Base-by-base conservation (phyloP, 1,140 invertebrate species). In the Pseudomyrmex dendroicus region DNA sequence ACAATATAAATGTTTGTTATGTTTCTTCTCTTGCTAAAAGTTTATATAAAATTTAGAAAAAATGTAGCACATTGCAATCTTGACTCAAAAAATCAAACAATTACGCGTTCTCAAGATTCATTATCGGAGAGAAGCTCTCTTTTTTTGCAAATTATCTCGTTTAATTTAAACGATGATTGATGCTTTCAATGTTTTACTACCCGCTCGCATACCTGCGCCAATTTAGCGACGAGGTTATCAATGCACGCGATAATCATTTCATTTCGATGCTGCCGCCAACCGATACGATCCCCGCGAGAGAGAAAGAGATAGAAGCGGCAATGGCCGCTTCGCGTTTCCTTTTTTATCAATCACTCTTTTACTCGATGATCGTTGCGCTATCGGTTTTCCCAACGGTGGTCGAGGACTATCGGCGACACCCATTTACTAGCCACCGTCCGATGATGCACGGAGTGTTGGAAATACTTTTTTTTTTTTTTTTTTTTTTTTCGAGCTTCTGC, bases 291-390 rank as follows among this genome's bases (percentile, higher is more conserved):
- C 82, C 85, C 74, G 20, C 22, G 73, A 61, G 85, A 82, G 44
- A 70, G 54, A 2, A 0, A 25, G 25, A 25, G 25, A 25, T 2
- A 25, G 25, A 25, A 35, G 70, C 56, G 44, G 59, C 74, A 35
- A 68, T 52, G 62, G 83, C n/a, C 48, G 70, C 74, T 82, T 48
- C 50, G 44, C 46, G 25, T 54, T 78, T 73, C 59, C 66, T 83
- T 83, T 85, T 90, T 91, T 91, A 90, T 90, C 89, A 91, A 91
- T 91, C 88, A 88, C 85, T 84, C 89, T 86, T 89, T 90, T 90
- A 84, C 83, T 68, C 84, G 87, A 90, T 89, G 90, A 91, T 91
- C 88, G 89, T 89, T 89, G 90, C 68, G 83, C 82, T 87, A 86
- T 86, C 84, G 72, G 77, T 83, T 83, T 48, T 82, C 54, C 52